Evolutionary conservation across 2,888 invertebrate genomes (phyloP).

Genomic region (Phragmatobia fuliginosa): DNA sequence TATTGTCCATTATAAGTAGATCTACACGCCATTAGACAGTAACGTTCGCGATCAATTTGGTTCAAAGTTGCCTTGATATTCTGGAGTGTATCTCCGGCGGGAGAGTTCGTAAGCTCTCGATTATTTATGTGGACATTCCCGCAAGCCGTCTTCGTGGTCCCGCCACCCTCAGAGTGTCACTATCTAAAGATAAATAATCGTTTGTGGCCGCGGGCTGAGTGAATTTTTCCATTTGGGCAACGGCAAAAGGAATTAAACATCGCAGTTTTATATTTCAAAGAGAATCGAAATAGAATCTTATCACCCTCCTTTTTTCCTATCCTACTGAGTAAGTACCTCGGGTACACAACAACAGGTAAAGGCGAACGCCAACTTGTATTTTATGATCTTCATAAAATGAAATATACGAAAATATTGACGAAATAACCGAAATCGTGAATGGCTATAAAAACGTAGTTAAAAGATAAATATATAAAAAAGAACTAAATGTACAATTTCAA

Average conservation of each 20-base stretch:
- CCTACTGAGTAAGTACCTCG: conserved; percentile 49
- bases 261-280: conserved; percentile 75
- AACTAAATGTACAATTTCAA: conserved; percentile 45
- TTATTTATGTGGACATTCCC: conserved; percentile 78
- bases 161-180: conserved; percentile 70
- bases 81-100: conserved; percentile 59
- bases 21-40: conserved; percentile 60
- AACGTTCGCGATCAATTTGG: conserved; percentile 71
- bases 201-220: conserved; percentile 75
- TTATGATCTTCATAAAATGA: conserved; percentile 75
- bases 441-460: conserved; percentile 62
- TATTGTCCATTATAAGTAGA: conserved; percentile 55
- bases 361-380: conserved; percentile 66
- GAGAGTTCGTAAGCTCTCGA: conserved; percentile 78
- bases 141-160: conserved; percentile 50
- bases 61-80: conserved; percentile 72
- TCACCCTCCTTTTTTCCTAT: neutral
- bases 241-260: conserved; percentile 76
- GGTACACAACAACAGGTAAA: conserved; percentile 53
- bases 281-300: conserved; percentile 52
- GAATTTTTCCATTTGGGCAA: conserved; percentile 82
- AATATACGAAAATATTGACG: conserved; percentile 67
- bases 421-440: conserved; percentile 66
- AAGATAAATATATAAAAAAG: conserved; percentile 59
- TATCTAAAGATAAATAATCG: conserved; percentile 79